Evolutionary conservation across 2,113 vertebrate species (phyloP).

Genomic region (Callocephalon fimbriatum): DNA sequence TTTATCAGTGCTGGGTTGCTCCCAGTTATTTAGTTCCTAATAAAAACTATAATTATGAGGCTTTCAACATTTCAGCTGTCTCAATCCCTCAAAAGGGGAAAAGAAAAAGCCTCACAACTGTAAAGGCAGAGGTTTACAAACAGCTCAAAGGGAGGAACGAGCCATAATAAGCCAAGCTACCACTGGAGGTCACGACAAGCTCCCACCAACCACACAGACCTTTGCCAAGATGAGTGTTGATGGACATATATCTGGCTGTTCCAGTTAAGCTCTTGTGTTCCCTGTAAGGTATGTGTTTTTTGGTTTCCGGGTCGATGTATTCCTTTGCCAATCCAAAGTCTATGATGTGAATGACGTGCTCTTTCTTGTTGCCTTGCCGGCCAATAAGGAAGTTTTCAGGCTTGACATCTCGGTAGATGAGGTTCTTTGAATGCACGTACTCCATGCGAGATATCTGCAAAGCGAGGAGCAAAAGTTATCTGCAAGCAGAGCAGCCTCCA

Average conservation of each 20-base stretch:
- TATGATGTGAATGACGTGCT: slow-evolving; percentile 98
- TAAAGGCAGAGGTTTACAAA: not conserved
- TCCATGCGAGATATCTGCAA: slow-evolving; percentile 96
- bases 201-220: slow-evolving; percentile 76
- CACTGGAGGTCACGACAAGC: not conserved
- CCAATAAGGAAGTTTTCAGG: slow-evolving; percentile 99
- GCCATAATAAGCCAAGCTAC: not conserved
- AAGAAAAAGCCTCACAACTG: not conserved
- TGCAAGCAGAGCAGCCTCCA: not conserved
- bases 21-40: not conserved
- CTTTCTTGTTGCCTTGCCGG: slow-evolving; percentile 96
- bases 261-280: slow-evolving; percentile 99
- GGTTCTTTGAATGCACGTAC: slow-evolving; percentile 98
- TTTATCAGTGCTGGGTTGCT: not conserved
- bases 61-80: not conserved
- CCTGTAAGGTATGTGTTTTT: slow-evolving; percentile 99
- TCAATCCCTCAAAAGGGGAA: not conserved
- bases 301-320: slow-evolving; percentile 98
- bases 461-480: not conserved
- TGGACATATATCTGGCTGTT: slow-evolving; percentile 98
- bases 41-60: not conserved
- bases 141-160: fast-evolving
- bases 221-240: slow-evolving; percentile 99
- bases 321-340: slow-evolving; percentile 99
- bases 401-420: slow-evolving; percentile 99